These are phyloP conservation scores for Sitobion miscanthi DNA, from an alignment of 1,140 invertebrate species.

Conservation along the genomic window DNA sequence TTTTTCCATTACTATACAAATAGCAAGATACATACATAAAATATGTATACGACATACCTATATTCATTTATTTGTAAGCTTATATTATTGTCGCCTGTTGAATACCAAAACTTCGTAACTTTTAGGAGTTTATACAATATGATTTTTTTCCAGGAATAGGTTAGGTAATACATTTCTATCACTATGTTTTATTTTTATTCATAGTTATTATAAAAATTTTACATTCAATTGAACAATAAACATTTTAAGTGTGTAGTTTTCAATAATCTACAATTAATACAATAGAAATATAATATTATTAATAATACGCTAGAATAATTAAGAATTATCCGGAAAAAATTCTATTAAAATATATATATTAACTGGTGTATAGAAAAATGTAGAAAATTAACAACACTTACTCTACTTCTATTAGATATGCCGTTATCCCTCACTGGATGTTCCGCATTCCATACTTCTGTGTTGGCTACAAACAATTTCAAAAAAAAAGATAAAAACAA, in stretches of 20 bases:
- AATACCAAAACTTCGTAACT: too few species aligned
- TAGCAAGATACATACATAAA: background rate
- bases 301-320: background rate
- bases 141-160: background rate
- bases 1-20: background rate
- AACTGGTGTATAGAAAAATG: background rate
- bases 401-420: background rate
- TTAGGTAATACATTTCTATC: too few species aligned
- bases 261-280: too few species aligned
- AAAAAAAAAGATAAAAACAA: background rate
- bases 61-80: background rate
- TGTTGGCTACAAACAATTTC: background rate
- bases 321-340: background rate
- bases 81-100: background rate
- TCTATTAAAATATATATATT: background rate
- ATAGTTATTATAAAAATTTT: background rate
- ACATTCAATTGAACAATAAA: too few species aligned
- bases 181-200: background rate
- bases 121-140: background rate
- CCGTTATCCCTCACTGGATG: conserved; percentile 18
- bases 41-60: background rate
- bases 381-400: background rate
- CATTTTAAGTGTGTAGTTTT: background rate
- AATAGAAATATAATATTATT: too few species aligned
- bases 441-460: background rate